A percentile compares a stretch with the other conserved stretches of the same genome.
These are phyloP conservation scores for Archocentrus centrarchus DNA, from an alignment of 2,113 vertebrate species.

Conservation along the genomic window DNA sequence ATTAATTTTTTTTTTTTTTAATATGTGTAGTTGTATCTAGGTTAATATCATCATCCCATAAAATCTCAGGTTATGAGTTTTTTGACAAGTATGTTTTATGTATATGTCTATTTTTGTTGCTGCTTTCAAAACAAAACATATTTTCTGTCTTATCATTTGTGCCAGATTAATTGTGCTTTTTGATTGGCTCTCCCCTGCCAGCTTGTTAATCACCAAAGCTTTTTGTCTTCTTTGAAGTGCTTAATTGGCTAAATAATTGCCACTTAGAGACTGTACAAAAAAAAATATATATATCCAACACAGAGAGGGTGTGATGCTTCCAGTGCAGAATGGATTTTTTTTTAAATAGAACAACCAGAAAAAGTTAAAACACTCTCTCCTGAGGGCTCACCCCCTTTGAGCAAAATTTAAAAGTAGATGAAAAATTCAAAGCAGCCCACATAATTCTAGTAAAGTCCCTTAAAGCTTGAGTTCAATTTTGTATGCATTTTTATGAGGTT, in stretches of 20 bases:
- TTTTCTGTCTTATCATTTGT: neutral
- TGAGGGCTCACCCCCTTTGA: neutral
- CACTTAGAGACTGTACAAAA: conserved; percentile 11
- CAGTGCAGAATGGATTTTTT: neutral
- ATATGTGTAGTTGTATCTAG: conserved; percentile 11
- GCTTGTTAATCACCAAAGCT: conserved; percentile 20
- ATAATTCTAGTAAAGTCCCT: too few relatives aligned
- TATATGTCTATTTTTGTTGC: neutral
- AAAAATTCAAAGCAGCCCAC: too few relatives aligned
- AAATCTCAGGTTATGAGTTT: neutral
- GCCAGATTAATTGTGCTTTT: neutral
- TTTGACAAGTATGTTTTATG: neutral
- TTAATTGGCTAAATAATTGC: conserved; percentile 32
- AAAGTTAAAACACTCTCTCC: neutral
- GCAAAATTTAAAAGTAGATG: neutral
- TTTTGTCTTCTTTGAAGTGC: neutral
- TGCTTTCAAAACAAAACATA: neutral
- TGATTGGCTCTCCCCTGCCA: neutral
- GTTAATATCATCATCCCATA: conserved; percentile 41
- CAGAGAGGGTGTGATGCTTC: neutral
- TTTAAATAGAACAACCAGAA: neutral
- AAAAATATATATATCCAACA: neutral
- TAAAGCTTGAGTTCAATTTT: too few relatives aligned
- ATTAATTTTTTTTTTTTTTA: conserved; percentile 14
- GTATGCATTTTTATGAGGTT: neutral